phyloP scores from a whole-genome alignment of 2,888 invertebrate species.

The Pogonocherus hispidulus region DNA sequence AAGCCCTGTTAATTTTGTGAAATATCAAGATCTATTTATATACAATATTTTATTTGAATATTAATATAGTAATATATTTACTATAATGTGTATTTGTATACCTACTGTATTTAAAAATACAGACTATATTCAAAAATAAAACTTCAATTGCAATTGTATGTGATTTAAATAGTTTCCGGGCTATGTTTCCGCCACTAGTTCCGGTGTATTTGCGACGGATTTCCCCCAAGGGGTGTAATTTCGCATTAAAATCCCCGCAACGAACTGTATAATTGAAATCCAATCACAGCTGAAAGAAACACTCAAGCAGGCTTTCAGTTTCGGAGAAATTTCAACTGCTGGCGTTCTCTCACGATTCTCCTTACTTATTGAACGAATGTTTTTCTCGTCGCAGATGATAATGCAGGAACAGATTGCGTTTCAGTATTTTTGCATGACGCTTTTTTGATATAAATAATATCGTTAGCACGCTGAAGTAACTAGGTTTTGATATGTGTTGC shows the following conservation, averaged over 20 bases:
- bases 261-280: constrained; percentile 1
- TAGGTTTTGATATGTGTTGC: too few species aligned
- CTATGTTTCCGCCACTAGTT: too few species aligned
- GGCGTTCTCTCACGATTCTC: not conserved
- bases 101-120: too few species aligned
- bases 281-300: constrained; percentile 14
- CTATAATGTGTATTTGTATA: too few species aligned
- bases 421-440: not conserved
- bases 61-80: too few species aligned
- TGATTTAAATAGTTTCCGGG: too few species aligned
- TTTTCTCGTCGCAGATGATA: not conserved
- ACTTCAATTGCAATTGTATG: too few species aligned
- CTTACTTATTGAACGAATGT: not conserved
- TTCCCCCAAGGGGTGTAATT: not conserved
- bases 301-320: constrained; percentile 5
- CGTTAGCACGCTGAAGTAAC: too few species aligned
- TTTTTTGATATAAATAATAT: not conserved
- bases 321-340: not conserved
- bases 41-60: too few species aligned
- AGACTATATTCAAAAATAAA: too few species aligned
- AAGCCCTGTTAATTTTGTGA: too few species aligned
- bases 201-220: not conserved
- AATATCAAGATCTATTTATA: too few species aligned
- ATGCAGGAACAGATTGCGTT: not conserved
- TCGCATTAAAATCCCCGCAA: not conserved